Conservation (phyloP, 1,140 invertebrate species). For the Aphaenogaster ashmeadi region DNA sequence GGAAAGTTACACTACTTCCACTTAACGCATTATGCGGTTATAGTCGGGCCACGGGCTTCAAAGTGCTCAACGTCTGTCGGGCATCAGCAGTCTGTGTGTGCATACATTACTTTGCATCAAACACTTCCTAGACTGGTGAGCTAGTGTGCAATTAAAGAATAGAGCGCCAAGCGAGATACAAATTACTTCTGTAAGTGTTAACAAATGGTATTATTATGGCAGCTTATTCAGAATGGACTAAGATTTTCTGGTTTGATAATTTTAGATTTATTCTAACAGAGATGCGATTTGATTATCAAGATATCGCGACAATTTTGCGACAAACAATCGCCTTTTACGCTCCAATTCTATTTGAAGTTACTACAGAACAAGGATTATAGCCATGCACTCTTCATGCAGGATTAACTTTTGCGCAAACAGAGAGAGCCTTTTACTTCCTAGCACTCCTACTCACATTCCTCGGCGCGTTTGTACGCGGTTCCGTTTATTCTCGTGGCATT, state of each 20-base stretch:
- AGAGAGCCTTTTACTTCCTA: conserved; percentile 19
- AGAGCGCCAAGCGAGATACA: background rate
- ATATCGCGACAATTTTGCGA: background rate
- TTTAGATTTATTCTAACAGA: background rate
- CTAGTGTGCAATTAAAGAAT: conserved; percentile 5
- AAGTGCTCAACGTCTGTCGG: conserved; percentile 70
- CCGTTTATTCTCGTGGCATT: conserved; percentile 48
- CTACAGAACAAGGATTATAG: conserved; percentile 8
- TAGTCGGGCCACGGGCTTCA: conserved; percentile 45
- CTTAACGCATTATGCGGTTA: conserved; percentile 72
- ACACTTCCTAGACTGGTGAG: background rate
- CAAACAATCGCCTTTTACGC: background rate
- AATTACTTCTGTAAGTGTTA: background rate
- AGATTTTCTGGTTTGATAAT: background rate
- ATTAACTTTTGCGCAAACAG: conserved; percentile 37
- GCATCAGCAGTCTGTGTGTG: conserved; percentile 42
- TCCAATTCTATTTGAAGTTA: background rate
- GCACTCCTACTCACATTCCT: conserved; percentile 4
- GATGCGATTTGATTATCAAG: background rate
- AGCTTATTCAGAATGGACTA: background rate
- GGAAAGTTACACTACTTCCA: conserved; percentile 73
- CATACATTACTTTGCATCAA: conserved; percentile 41
- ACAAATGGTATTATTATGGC: background rate
- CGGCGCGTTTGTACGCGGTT: conserved; percentile 6
- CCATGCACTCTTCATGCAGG: background rate